Base-by-base conservation (phyloP, 1,140 invertebrate species). In the Metaphire vulgaris region DNA sequence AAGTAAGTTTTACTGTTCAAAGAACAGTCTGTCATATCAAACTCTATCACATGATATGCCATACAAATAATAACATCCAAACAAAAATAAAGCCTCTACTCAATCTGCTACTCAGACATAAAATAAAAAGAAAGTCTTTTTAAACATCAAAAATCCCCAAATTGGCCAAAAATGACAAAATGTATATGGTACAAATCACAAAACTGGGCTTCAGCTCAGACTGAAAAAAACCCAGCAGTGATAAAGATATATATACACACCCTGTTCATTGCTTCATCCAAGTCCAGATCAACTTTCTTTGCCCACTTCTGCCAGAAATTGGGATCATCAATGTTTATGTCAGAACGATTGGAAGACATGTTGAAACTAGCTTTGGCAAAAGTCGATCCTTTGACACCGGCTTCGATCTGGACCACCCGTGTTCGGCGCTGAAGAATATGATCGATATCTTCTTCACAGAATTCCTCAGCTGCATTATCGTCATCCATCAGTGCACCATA, bases 301-400 rank as follows among this genome's bases (percentile, higher is more conserved):
- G 98, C 98, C 98, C 98, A 99, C 88, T 99, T 99, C 81, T 97
- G 97, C 98, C 98, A 99, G 87, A 99, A 99, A 82, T 99, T 95
- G 15, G 98, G 98, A 90, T 99, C 98, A 87, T 99, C 94, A 77
- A 99, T 94, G 83, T 97, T 95, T 81, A 99, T 99, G 84, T 99
- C 98, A 16, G 92, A 92, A 78, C 96, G 89, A 85, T 97, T 98
- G 72, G 92, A 92, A 31, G 93, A 92, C 71, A 95, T 93, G 1
- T 95, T 93, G 89, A 99, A 99, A 83, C 94, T 97, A 0, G 98
- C 98, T 82, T 99, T 99, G 0, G 97, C 97, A 87, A 99, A 99
- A 26, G 96, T 99, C 0, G 96, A 98, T 0, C 97, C 97, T 81
- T 90, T 90, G 83, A 96, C 96, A 84, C 98, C 96, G 33, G 92